phyloP scores from a whole-genome alignment of 2,113 vertebrate genomes.

The Dasypus novemcinctus region DNA sequence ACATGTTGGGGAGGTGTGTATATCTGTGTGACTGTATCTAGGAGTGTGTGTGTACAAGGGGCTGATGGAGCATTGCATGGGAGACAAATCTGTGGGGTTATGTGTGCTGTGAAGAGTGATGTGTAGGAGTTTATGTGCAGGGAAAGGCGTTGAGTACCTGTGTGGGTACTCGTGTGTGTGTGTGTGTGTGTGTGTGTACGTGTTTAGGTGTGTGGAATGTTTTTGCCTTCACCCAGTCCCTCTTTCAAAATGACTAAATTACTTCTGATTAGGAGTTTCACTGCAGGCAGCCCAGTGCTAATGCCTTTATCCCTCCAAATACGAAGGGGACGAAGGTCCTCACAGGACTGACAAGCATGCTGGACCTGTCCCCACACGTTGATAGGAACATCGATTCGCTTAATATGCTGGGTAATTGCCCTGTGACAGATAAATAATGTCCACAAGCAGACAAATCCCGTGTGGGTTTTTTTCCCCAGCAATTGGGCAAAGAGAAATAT shows the following conservation, averaged over 20 bases:
- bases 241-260: conserved; percentile 33
- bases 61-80: background rate
- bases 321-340: conserved; percentile 25
- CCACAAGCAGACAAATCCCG: conserved; percentile 3
- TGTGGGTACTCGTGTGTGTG: background rate
- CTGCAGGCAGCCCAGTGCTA: background rate
- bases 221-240: background rate
- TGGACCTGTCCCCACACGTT: conserved; percentile 15
- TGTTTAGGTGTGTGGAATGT: background rate
- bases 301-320: background rate
- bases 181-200: background rate
- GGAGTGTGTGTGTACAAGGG: background rate
- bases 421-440: conserved; percentile 33
- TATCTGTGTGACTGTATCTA: background rate
- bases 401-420: background rate
- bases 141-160: background rate
- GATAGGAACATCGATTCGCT: conserved; percentile 2
- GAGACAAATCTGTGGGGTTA: background rate
- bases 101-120: background rate
- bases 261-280: conserved; percentile 7
- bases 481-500: conserved; percentile 3
- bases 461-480: background rate
- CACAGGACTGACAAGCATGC: background rate
- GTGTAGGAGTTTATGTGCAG: background rate
- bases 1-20: background rate